phyloP scores from a whole-genome alignment of 2,113 vertebrate species.

The Arizona elegans region DNA sequence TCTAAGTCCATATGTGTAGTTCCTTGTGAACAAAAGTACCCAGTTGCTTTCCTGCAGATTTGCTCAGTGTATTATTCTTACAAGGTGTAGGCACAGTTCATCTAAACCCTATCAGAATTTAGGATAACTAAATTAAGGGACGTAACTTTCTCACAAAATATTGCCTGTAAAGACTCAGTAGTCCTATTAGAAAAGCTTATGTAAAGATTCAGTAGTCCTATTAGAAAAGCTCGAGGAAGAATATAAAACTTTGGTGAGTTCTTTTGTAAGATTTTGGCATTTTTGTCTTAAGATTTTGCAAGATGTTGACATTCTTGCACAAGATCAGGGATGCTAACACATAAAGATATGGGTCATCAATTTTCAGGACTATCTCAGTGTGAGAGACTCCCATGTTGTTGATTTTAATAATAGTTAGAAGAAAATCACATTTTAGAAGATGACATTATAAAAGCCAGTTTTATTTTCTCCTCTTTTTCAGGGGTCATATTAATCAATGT shows the following conservation, averaged over 20 bases:
- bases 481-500: conserved; percentile 1
- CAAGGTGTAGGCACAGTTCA: not conserved
- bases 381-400: not conserved
- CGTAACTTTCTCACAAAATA: not conserved
- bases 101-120: not conserved
- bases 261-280: not conserved
- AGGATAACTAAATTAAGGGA: not conserved
- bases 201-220: not conserved
- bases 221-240: not conserved
- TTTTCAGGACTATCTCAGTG: not conserved
- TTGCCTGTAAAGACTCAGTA: not conserved
- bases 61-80: not conserved
- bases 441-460: not conserved
- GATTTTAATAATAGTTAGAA: not conserved
- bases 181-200: not conserved
- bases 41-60: not conserved
- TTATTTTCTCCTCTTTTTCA: not conserved
- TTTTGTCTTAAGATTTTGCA: not conserved
- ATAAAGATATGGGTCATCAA: not conserved
- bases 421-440: not conserved
- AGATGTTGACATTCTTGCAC: not conserved
- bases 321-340: not conserved
- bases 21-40: not conserved
- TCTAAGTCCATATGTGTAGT: not conserved
- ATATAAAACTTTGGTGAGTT: not conserved